Evolutionary conservation across 2,113 vertebrate genomes (phyloP).

Genomic region (Petaurus breviceps): DNA sequence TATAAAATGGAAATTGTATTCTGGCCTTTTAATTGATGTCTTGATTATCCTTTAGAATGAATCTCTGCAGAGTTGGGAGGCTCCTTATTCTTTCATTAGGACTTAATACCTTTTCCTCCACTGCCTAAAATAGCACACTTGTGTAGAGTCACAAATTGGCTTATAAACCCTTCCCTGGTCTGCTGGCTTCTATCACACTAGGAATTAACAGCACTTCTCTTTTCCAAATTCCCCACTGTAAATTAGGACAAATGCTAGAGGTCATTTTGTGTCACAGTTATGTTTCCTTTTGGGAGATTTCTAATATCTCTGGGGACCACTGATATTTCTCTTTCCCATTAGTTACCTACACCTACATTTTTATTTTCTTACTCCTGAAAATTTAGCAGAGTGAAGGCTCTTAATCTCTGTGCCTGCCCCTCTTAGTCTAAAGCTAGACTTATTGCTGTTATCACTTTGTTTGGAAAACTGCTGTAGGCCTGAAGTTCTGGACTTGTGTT

Average conservation of each 20-base stretch:
- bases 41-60: slow-evolving; percentile 49
- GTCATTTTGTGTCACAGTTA: slow-evolving; percentile 33
- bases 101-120: slow-evolving; percentile 43
- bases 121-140: slow-evolving; percentile 39
- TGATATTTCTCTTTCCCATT: slow-evolving; percentile 43
- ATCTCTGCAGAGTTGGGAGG: slow-evolving; percentile 7
- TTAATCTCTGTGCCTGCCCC: not conserved
- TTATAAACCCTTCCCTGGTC: slow-evolving; percentile 1
- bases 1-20: slow-evolving; percentile 20
- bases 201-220: not conserved
- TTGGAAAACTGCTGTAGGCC: slow-evolving; percentile 50
- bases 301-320: slow-evolving; percentile 18
- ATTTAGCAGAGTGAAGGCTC: not conserved
- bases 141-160: slow-evolving; percentile 4
- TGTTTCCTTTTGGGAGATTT: slow-evolving; percentile 44
- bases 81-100: slow-evolving; percentile 6
- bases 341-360: slow-evolving; percentile 32
- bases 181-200: slow-evolving; percentile 5
- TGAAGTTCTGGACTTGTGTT: slow-evolving; percentile 54
- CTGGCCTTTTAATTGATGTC: slow-evolving; percentile 49
- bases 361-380: slow-evolving; percentile 47
- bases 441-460: slow-evolving; percentile 46
- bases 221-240: slow-evolving; percentile 20
- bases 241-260: slow-evolving; percentile 12
- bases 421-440: not conserved